A percentile compares a stretch with the other conserved stretches of the same genome.
phyloP scores from a whole-genome alignment of 2,113 vertebrate genomes.

The Hipposideros armiger region DNA sequence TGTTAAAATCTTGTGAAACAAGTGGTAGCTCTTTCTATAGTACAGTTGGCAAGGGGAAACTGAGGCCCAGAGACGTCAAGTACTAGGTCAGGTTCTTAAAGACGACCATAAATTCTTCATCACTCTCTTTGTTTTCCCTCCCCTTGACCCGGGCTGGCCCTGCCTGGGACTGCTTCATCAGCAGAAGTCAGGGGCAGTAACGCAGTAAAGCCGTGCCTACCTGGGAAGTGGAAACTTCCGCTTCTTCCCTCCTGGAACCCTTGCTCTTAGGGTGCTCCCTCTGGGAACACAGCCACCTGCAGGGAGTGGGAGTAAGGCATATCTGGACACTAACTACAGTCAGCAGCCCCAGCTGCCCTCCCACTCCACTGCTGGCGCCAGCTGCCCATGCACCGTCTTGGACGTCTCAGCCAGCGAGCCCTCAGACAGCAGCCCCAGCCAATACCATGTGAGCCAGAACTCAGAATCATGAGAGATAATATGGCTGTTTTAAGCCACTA shows the following conservation, averaged over 20 bases:
- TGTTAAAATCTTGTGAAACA: background rate
- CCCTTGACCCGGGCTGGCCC: background rate
- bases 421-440: background rate
- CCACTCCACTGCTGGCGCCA: background rate
- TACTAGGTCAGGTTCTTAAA: background rate
- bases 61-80: background rate
- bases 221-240: background rate
- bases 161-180: no score
- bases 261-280: background rate
- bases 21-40: background rate
- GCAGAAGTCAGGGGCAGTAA: background rate
- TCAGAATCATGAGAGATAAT: background rate
- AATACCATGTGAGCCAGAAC: background rate
- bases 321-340: fast-evolving
- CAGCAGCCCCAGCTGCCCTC: background rate
- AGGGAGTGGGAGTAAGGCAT: background rate
- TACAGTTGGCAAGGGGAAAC: background rate
- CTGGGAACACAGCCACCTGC: background rate
- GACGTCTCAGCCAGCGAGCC: background rate
- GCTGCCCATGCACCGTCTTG: fast-evolving
- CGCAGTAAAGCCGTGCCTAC: background rate
- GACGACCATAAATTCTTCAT: background rate
- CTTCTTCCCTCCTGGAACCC: background rate
- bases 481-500: background rate
- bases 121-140: no score